Conservation (phyloP, 2,888 invertebrate genomes). For the Epinotia brunnichana region DNA sequence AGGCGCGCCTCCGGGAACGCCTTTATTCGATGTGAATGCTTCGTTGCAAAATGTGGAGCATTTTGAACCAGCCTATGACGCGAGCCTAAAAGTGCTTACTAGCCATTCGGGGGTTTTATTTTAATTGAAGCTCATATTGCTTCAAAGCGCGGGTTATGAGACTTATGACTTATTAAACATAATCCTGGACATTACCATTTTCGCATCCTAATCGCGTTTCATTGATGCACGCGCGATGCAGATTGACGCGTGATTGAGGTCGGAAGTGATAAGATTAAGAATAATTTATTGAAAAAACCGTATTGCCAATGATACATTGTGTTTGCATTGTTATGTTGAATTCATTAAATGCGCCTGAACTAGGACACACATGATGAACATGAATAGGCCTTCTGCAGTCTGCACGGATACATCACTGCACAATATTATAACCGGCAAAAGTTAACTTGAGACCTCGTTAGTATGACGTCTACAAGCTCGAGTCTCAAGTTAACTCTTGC, state of each 20-base stretch:
- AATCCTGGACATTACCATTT: background rate
- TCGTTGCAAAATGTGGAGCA: conserved; percentile 40
- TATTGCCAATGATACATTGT: too few relatives aligned
- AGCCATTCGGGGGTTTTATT: conserved; percentile 1
- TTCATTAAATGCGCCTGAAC: too few relatives aligned
- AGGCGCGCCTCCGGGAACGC: conserved; percentile 48
- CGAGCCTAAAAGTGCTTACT: conserved; percentile 33
- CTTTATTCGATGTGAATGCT: conserved; percentile 57
- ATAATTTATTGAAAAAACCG: too few relatives aligned
- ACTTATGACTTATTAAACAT: background rate
- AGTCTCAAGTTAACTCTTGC: too few relatives aligned
- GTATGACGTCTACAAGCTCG: too few relatives aligned
- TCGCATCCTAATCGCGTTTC: background rate
- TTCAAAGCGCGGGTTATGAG: background rate
- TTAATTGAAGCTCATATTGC: conserved; percentile 1
- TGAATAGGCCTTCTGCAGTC: background rate
- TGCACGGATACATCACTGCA: too few relatives aligned
- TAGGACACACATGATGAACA: too few relatives aligned
- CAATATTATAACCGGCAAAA: too few relatives aligned
- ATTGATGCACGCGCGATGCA: background rate
- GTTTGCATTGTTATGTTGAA: too few relatives aligned
- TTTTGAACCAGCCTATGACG: conserved; percentile 19
- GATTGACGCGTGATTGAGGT: background rate
- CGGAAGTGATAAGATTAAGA: too few relatives aligned
- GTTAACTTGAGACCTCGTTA: too few relatives aligned